A percentile compares a stretch with the other conserved stretches of the same genome.
These are phyloP conservation scores for Macroteleia sp. DNA, from an alignment of 2,888 invertebrate genomes.

Conservation along the genomic window DNA sequence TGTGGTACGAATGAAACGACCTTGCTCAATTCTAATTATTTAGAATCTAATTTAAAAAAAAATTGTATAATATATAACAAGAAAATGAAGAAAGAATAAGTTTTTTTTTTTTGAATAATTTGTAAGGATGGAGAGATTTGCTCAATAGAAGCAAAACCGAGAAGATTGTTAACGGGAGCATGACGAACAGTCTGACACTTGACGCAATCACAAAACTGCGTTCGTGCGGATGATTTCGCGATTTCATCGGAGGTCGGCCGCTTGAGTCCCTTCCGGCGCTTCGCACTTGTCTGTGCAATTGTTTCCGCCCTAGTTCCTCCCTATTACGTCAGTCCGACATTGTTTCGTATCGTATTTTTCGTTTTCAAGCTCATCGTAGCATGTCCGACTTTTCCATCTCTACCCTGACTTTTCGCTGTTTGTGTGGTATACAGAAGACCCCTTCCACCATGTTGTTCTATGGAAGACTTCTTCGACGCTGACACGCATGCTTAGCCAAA, in stretches of 20 bases:
- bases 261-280: conserved; percentile 78
- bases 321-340: conserved; percentile 81
- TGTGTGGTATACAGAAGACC: too few species aligned
- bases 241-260: conserved; percentile 59
- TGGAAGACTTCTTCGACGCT: too few species aligned
- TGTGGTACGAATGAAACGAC: too few species aligned
- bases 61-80: not conserved
- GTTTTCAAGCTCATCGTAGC: conserved; percentile 83
- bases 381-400: conserved; percentile 79
- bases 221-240: conserved; percentile 63
- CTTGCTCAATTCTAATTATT: too few species aligned
- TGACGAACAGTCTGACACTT: conserved; percentile 41
- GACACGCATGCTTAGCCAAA: conserved; percentile 80
- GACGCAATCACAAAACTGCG: conserved; percentile 37
- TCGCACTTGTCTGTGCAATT: conserved; percentile 83
- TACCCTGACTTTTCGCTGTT: too few species aligned
- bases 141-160: conserved; percentile 4
- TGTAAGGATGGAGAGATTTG: conserved; percentile 15
- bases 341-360: conserved; percentile 83
- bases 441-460: too few species aligned
- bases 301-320: conserved; percentile 83
- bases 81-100: not conserved
- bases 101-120: not conserved
- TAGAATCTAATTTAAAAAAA: too few species aligned
- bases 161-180: conserved; percentile 44